These are phyloP conservation scores for Poecilia gillii DNA, from an alignment of 2,797 vertebrate species.

Conservation along the genomic window DNA sequence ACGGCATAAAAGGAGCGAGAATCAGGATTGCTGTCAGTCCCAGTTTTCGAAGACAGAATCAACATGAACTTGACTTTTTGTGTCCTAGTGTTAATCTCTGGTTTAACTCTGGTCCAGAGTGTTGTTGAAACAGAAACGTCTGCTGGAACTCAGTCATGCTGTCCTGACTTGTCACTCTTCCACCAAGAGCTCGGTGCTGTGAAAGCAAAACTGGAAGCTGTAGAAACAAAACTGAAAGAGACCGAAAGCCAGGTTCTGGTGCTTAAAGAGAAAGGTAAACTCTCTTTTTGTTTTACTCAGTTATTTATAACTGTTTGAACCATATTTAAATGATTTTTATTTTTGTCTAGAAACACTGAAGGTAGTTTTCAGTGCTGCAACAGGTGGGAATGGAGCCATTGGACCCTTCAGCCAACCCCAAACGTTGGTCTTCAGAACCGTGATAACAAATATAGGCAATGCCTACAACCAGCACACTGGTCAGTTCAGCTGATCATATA, in stretches of 20 bases:
- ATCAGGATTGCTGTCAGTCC: neutral
- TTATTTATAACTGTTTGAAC: too few relatives aligned
- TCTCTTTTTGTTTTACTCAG: neutral
- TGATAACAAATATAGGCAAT: neutral
- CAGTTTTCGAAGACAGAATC: neutral
- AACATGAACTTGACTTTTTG: neutral
- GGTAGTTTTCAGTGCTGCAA: neutral
- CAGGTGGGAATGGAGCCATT: neutral
- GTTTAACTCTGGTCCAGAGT: neutral
- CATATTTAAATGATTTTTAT: neutral
- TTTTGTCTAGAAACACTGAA: neutral
- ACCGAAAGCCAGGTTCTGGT: neutral
- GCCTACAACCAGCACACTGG: neutral
- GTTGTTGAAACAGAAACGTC: neutral
- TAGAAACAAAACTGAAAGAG: neutral
- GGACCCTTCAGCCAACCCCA: neutral
- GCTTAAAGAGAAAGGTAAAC: neutral
- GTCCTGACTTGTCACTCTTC: neutral
- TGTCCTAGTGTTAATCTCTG: neutral
- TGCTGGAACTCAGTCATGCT: neutral
- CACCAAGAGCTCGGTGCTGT: neutral
- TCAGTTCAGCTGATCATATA: neutral
- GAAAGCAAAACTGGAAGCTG: neutral
- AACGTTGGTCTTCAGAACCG: neutral
- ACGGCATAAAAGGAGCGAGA: neutral